Base-by-base conservation (phyloP, 1,140 invertebrate species). In the Megathymus violae region DNA sequence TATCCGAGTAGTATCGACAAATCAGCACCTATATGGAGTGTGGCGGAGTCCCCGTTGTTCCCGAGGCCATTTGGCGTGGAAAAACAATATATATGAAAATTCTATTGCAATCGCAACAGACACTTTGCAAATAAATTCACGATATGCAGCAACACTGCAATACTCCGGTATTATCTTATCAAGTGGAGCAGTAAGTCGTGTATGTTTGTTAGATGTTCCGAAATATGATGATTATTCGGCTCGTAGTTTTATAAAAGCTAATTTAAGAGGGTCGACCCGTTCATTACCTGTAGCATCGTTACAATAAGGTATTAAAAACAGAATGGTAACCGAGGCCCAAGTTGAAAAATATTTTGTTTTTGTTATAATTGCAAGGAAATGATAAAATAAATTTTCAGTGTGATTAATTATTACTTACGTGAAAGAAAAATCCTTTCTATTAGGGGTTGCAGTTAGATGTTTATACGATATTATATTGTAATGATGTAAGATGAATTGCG, bases 61-160 rank as follows among this genome's bases (percentile, higher is more conserved):
- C 17, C 50, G 50, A 27, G 51, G 40, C 22, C 40, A 38, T 50
- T 64, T 47, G 40, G 43, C 51, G 48, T 40, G 51, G 46, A 64
- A 48, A 64, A 56, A 64, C 62, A 56, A 64, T 58, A 34, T 58
- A 64, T 64, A 64, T 64, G 62, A 64, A 64, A 48, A 64, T 64
- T 56, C 51, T 46, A 50, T 47, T 41, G 44, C 62, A 56, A 31
- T 56, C 27, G 19, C 38, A 31, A 43, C 22, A 22, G 13, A 43
- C 51, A 27, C 22, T 43, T 3, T 0, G 13, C 4, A 27, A 56
- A 56, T 31, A 56, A 56, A 56, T 40, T 43, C 38, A n/a, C 51
- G 10, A 56, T 43, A 27, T 43, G 22, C 6, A 56, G 19, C 51
- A 43, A 7, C 13, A 43, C 38, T 27, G 38, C 15, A 16, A 43